These are phyloP conservation scores for Oryzias curvinotus DNA, from an alignment of 2,113 vertebrate species.

Conservation along the genomic window DNA sequence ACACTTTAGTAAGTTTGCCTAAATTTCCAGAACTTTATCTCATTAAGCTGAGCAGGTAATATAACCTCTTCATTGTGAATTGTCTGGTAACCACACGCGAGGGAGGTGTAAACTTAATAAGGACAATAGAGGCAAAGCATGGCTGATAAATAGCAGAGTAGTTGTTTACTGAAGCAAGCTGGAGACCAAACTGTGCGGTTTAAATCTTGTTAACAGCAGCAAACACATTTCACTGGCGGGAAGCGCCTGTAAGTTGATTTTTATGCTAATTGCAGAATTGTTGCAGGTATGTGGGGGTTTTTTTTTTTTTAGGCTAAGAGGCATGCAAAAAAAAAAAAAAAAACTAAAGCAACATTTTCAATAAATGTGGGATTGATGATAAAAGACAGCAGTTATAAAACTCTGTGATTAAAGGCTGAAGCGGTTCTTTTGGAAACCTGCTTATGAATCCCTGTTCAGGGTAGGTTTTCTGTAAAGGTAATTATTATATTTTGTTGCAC, in stretches of 20 bases:
- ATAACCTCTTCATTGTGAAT: constrained; percentile 56
- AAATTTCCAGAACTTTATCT: constrained; percentile 46
- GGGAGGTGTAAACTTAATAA: constrained; percentile 70
- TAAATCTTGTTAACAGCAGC: constrained; percentile 65
- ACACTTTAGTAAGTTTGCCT: constrained; percentile 50
- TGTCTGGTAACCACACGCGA: constrained; percentile 48
- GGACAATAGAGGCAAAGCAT: constrained; percentile 55
- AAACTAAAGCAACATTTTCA: constrained; percentile 24
- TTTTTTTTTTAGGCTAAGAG: constrained; percentile 34
- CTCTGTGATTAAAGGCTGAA: background rate
- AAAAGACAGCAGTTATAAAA: background rate
- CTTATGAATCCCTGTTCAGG: background rate
- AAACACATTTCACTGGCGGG: constrained; percentile 55
- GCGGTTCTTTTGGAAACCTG: constrained; percentile 34
- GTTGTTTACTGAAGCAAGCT: constrained; percentile 56
- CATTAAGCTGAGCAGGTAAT: constrained; percentile 57
- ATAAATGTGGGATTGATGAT: background rate
- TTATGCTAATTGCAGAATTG: constrained; percentile 66
- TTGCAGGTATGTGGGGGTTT: background rate
- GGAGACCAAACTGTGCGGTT: constrained; percentile 32
- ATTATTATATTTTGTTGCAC: background rate
- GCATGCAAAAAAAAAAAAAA: background rate
- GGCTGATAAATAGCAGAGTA: constrained; percentile 60
- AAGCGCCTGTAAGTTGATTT: constrained; percentile 59
- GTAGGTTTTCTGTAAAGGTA: background rate